Base-by-base conservation (phyloP, 2,888 invertebrate species). In the Achlya flavicornis region DNA sequence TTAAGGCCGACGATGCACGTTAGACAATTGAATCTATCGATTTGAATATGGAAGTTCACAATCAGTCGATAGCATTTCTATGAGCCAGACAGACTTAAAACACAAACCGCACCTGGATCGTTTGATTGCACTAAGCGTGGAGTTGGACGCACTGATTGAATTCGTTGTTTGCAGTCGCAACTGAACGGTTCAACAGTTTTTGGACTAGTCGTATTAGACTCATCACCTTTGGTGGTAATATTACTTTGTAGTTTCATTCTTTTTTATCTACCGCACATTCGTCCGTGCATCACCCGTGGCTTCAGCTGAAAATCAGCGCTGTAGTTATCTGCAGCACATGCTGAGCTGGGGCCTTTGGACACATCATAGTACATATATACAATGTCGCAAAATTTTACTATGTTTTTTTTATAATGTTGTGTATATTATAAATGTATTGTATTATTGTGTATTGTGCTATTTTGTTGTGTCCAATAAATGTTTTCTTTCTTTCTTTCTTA, bases 121-220 rank as follows among this genome's bases (percentile, higher is more conserved):
- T 10, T 19, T 53, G 19, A 53, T 53, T 53, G 53, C 53, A 53
- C 19, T 53, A 19, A 53, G 16, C 4, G 19, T 53, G 19, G 19
- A 53, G 53, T 53, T 48, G 46, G n/a, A 46, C 46, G 41, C 46
- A 46, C n/a, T 46, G 46, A n/a, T 46, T n/a, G 46, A 46, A 46
- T 5, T n/a, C 46, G 43, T 14, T 43, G 14, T 43, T 43, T 14
- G 46, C n/a, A 19, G 8, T 19, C 48, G 5, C 6, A 1, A 46
- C 43, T 48, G 48, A 48, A 48, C 4, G 48, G 4, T 16, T 16
- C 11, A 48, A 48, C 7, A 14, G 19, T 53, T 19, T 53, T 53
- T 53, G 4, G 19, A n/a, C 10, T 19, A 53, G 1, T 53, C 16
- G 53, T 0, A 53, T 19, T 1, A 53, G 48, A 19, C 3, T 19